These are phyloP conservation scores for Vulpes ferrilata DNA, from an alignment of 2,113 vertebrate genomes.

Conservation along the genomic window DNA sequence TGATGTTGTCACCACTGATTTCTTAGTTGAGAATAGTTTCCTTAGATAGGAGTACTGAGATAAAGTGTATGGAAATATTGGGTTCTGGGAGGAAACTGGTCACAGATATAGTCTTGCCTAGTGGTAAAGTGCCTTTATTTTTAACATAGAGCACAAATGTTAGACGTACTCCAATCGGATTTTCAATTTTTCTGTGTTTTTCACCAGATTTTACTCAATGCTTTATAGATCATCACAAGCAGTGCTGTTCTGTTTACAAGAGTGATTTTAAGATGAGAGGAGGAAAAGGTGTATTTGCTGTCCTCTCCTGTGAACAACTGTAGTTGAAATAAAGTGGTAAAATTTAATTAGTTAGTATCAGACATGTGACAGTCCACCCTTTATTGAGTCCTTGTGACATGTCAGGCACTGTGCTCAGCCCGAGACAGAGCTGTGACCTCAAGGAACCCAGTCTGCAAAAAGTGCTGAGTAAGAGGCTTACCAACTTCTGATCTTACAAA, in stretches of 20 bases:
- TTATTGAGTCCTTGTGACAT: neutral
- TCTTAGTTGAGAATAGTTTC: neutral
- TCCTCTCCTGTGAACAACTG: neutral
- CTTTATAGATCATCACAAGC: neutral
- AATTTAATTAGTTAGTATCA: neutral
- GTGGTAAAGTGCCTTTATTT: slow-evolving; percentile 63
- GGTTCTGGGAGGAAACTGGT: neutral
- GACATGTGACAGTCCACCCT: neutral
- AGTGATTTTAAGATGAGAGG: neutral
- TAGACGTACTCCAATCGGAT: neutral
- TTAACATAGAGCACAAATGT: neutral
- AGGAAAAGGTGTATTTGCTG: neutral
- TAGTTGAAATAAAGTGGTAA: neutral
- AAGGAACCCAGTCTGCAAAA: neutral
- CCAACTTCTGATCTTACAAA: neutral
- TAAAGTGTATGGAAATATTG: neutral
- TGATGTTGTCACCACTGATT: neutral
- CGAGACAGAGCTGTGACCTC: neutral
- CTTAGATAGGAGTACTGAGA: neutral
- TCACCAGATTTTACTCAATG: neutral
- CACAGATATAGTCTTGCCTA: neutral
- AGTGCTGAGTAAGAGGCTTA: neutral
- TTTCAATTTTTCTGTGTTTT: neutral
- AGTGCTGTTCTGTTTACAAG: neutral
- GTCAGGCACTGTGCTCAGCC: neutral